Conservation (phyloP, 2,888 invertebrate species). For the Trichogramma dendrolimi region DNA sequence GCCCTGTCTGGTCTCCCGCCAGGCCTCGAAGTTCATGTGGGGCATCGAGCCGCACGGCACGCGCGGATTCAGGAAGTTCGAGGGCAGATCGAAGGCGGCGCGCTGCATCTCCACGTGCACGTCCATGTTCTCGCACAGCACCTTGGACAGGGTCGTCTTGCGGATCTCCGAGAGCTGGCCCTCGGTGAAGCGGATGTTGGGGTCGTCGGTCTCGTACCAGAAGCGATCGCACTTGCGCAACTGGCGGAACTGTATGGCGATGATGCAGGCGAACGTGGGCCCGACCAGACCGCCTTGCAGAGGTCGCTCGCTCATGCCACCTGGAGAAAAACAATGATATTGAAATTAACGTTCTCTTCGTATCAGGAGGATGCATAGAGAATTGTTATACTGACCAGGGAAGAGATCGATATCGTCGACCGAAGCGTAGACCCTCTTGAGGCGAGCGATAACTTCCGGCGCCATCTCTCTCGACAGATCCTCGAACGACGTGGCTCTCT, state of each 20-base stretch:
- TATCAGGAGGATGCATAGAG: too few relatives aligned
- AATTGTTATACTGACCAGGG: conserved; percentile 53
- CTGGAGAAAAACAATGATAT: conserved; percentile 70
- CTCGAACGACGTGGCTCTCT: conserved; percentile 78
- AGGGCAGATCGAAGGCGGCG: conserved; percentile 84
- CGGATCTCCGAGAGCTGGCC: conserved; percentile 83
- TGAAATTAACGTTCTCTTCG: too few relatives aligned
- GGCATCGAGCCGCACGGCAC: conserved; percentile 80
- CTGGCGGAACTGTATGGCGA: conserved; percentile 89
- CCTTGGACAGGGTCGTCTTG: conserved; percentile 77
- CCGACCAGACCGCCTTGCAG: conserved; percentile 88
- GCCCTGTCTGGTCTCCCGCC: conserved; percentile 78
- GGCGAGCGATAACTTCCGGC: conserved; percentile 71
- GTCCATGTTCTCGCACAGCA: conserved; percentile 88
- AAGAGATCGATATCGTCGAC: conserved; percentile 96
- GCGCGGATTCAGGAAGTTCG: conserved; percentile 85
- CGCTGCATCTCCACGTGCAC: conserved; percentile 80
- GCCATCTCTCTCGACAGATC: conserved; percentile 85
- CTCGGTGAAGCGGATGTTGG: conserved; percentile 75
- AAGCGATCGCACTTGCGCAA: conserved; percentile 89
- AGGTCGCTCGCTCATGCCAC: conserved; percentile 85
- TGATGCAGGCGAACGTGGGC: conserved; percentile 90
- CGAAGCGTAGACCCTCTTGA: conserved; percentile 77
- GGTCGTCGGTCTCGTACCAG: conserved; percentile 89
- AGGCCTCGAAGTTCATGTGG: conserved; percentile 74